These are phyloP conservation scores for Eriocheir sinensis DNA, from an alignment of 1,140 invertebrate genomes.

Conservation along the genomic window DNA sequence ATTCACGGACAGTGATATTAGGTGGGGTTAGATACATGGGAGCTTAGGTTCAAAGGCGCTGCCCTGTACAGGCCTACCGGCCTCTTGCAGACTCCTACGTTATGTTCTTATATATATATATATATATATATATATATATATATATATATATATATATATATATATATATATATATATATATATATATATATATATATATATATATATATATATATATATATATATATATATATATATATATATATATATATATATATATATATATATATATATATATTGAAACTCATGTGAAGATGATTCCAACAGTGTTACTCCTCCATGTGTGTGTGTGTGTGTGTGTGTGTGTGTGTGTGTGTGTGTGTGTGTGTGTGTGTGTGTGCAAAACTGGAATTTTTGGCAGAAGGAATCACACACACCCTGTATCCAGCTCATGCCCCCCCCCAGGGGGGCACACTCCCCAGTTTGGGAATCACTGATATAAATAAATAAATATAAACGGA, in stretches of 20 bases:
- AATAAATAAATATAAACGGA: neutral
- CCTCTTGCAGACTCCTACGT: neutral
- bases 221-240: neutral
- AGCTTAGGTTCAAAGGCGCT: neutral
- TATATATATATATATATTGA: neutral
- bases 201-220: neutral
- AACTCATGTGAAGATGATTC: neutral
- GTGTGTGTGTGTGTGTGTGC: neutral
- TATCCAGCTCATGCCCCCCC: too few species aligned
- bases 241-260: neutral
- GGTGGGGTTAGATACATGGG: neutral
- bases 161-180: constrained; percentile 49
- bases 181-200: constrained; percentile 51
- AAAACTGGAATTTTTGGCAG: neutral
- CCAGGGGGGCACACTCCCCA: too few species aligned
- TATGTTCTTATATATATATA: neutral
- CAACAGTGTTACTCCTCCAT: neutral
- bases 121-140: constrained; percentile 27
- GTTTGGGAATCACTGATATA: too few species aligned
- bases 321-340: neutral
- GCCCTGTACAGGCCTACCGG: too few species aligned
- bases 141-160: constrained; percentile 39
- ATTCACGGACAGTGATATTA: constrained; percentile 34
- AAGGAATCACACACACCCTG: too few species aligned
- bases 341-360: neutral